Evolutionary conservation across 2,888 invertebrate genomes (phyloP).

Genomic region (Cordilura impudica): DNA sequence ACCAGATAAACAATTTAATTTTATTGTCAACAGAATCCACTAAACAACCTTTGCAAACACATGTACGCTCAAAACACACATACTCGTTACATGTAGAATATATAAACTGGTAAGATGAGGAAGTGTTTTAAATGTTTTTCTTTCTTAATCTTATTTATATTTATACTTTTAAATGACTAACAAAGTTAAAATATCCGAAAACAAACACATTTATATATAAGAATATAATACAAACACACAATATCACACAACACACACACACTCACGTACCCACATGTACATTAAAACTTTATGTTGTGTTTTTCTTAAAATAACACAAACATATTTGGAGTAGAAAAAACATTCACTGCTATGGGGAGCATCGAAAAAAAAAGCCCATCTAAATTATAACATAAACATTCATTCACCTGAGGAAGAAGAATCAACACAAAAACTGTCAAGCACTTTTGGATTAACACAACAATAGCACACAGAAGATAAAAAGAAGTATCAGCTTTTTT

Average conservation of each 20-base stretch:
- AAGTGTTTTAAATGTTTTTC: slow-evolving; percentile 10
- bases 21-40: slow-evolving; percentile 39
- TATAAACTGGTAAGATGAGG: background rate
- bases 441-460: slow-evolving; percentile 9
- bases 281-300: background rate
- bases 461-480: background rate
- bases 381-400: slow-evolving; percentile 42
- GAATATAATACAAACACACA: background rate
- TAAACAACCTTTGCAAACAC: background rate
- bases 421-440: slow-evolving; percentile 24
- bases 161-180: slow-evolving; percentile 12
- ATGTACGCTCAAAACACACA: background rate
- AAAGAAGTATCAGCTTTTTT: background rate
- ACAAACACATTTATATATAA: background rate
- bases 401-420: slow-evolving; percentile 9
- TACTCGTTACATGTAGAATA: background rate
- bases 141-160: slow-evolving; percentile 1
- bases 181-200: background rate
- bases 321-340: background rate
- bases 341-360: background rate
- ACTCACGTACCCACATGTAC: background rate
- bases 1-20: slow-evolving; percentile 53
- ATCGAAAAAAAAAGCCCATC: background rate
- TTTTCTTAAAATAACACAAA: background rate
- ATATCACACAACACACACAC: background rate